Evolutionary conservation across 2,113 vertebrate species (phyloP).

Genomic region (Pelodiscus sinensis): DNA sequence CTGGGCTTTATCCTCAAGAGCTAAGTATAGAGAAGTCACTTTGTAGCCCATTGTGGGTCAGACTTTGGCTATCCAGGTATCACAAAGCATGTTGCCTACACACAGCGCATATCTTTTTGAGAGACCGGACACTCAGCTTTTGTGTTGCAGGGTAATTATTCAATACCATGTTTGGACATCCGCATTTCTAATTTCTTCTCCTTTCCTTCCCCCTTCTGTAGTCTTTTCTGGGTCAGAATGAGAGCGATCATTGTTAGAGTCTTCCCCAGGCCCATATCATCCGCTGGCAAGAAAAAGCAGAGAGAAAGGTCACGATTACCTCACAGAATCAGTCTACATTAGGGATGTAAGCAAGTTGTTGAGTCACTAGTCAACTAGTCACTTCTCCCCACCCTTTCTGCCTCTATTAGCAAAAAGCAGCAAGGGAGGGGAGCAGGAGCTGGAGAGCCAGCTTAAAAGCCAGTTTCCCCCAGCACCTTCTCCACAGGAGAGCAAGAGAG

Average conservation of each 20-base stretch:
- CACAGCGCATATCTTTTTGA: not conserved
- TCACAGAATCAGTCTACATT: not conserved
- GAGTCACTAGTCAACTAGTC: no score
- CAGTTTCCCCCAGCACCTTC: no score
- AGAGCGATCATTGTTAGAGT: constrained; percentile 95
- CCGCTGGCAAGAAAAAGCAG: constrained; percentile 80
- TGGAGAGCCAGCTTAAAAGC: no score
- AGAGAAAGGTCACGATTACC: not conserved
- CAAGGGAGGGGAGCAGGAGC: no score
- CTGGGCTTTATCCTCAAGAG: not conserved
- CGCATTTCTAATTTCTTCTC: constrained; percentile 72
- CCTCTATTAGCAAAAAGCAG: no score
- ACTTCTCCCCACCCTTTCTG: no score
- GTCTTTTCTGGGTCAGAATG: constrained; percentile 84
- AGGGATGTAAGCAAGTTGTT: no score
- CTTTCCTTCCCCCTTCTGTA: constrained; percentile 72
- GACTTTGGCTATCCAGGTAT: not conserved
- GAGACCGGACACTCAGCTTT: not conserved
- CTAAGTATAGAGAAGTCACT: not conserved
- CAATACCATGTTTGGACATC: constrained; percentile 87
- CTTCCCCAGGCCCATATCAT: constrained; percentile 98
- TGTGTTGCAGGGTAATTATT: not conserved
- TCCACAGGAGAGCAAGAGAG: no score
- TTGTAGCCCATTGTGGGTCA: not conserved
- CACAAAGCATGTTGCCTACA: not conserved